Conservation (phyloP, 1,140 invertebrate genomes). For the Pseudomyrmex gracilis region DNA sequence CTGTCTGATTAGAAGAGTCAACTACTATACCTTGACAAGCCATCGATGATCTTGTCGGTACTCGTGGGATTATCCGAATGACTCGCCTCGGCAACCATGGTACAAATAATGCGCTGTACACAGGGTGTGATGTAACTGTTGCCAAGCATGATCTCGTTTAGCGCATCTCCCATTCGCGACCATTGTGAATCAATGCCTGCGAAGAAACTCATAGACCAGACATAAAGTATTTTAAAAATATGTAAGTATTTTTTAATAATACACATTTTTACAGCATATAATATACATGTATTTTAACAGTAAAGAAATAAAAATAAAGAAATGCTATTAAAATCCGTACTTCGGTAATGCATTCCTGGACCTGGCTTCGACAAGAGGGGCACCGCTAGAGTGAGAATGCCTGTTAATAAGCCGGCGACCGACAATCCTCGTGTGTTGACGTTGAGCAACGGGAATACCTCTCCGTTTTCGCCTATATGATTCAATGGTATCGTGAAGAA, state of each 20-base stretch:
- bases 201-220: background rate
- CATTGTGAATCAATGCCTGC: slow-evolving; percentile 66
- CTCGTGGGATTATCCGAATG: slow-evolving; percentile 74
- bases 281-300: background rate
- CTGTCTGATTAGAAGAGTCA: background rate
- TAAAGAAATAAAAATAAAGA: background rate
- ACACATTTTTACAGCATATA: background rate
- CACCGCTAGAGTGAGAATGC: slow-evolving; percentile 69
- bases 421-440: slow-evolving; percentile 77
- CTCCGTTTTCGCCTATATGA: slow-evolving; percentile 44
- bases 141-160: slow-evolving; percentile 77
- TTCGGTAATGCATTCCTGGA: slow-evolving; percentile 67
- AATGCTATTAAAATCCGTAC: slow-evolving; percentile 14
- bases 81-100: slow-evolving; percentile 72
- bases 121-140: slow-evolving; percentile 80
- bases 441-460: slow-evolving; percentile 68
- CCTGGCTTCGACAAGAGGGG: slow-evolving; percentile 73
- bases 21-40: slow-evolving; percentile 78
- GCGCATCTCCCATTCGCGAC: slow-evolving; percentile 65
- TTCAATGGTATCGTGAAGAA: slow-evolving; percentile 79
- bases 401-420: slow-evolving; percentile 74
- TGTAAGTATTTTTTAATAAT: background rate
- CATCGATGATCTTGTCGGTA: slow-evolving; percentile 83
- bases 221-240: background rate
- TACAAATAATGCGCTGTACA: slow-evolving; percentile 80